phyloP scores from a whole-genome alignment of 2,113 vertebrate species.

The Coptodon bakossiorum region DNA sequence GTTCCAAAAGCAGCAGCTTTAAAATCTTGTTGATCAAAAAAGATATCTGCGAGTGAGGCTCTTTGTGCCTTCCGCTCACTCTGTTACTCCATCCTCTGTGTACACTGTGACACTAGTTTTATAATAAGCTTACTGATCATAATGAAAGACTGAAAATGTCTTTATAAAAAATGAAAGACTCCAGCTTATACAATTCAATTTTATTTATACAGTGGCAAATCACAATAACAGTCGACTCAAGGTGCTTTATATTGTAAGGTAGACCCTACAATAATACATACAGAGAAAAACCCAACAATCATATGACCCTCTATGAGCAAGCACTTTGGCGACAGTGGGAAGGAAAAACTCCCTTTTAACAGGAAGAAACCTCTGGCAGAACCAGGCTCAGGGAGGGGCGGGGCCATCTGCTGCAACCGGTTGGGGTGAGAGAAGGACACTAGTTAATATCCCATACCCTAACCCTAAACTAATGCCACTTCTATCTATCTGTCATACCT shows the following conservation, averaged over 20 bases:
- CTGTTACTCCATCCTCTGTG: neutral
- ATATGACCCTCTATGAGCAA: neutral
- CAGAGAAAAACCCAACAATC: neutral
- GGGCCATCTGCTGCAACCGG: neutral
- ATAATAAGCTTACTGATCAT: neutral
- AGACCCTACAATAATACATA: neutral
- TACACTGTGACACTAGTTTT: neutral
- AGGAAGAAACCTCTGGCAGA: neutral
- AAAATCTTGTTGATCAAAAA: neutral
- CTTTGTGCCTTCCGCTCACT: neutral
- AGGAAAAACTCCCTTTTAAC: neutral
- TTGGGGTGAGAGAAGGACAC: neutral
- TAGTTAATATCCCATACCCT: neutral
- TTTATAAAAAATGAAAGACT: neutral
- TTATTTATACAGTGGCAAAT: neutral
- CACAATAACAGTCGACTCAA: neutral
- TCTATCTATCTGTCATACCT: neutral
- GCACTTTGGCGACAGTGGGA: neutral
- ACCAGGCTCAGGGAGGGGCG: neutral
- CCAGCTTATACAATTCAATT: neutral
- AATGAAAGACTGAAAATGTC: neutral
- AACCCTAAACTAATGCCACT: neutral
- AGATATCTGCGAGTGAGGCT: neutral
- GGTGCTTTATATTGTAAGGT: neutral
- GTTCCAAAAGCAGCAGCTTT: neutral